Percentiles rank a stretch among this genome's conserved stretches.
phyloP scores from a whole-genome alignment of 2,888 invertebrate genomes.

The Beris chalybata region DNA sequence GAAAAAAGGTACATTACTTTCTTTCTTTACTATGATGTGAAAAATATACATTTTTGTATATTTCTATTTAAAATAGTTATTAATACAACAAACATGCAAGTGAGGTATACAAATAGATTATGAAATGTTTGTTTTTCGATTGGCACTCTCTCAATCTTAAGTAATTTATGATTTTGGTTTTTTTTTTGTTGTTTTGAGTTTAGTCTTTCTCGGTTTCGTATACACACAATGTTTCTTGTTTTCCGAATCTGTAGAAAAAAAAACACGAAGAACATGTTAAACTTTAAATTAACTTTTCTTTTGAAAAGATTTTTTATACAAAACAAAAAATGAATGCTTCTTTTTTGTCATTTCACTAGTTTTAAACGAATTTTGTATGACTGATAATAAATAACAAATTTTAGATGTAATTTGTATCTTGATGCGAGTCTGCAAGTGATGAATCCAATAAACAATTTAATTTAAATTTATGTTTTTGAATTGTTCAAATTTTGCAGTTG shows the following conservation, averaged over 20 bases:
- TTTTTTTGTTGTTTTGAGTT: conserved; percentile 20
- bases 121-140: conserved; percentile 7
- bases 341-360: conserved; percentile 32
- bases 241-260: neutral
- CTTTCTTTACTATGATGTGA: conserved; percentile 6
- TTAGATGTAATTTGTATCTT: conserved; percentile 37
- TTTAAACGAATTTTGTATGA: conserved; percentile 34
- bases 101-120: conserved; percentile 7
- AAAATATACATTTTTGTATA: conserved; percentile 32
- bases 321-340: neutral
- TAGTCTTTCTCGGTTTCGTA: neutral
- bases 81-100: neutral
- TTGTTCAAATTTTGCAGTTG: no score
- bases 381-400: conserved; percentile 33
- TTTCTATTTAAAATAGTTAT: conserved; percentile 26
- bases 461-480: conserved; percentile 1
- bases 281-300: neutral
- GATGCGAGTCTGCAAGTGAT: conserved; percentile 35
- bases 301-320: neutral
- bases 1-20: neutral
- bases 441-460: conserved; percentile 29
- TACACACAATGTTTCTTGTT: neutral
- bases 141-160: conserved; percentile 11
- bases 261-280: neutral
- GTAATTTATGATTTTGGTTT: conserved; percentile 14